phyloP scores from a whole-genome alignment of 2,797 vertebrate genomes.

The Hylomyscus alleni region DNA sequence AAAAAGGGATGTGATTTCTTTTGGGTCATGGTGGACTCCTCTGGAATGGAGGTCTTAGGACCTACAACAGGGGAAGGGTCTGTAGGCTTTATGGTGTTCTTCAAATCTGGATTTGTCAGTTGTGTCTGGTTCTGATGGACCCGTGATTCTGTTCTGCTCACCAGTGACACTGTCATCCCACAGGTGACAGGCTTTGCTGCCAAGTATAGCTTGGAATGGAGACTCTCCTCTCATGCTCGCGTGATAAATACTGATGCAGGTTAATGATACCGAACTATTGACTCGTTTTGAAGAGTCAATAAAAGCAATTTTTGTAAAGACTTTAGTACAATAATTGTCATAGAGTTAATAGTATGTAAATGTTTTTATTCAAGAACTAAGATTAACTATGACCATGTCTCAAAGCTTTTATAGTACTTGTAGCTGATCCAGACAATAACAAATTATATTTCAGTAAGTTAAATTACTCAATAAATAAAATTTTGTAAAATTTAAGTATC shows the following conservation, averaged over 20 bases:
- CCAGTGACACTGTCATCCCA: background rate
- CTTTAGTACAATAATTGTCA: conserved; percentile 43
- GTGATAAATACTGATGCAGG: background rate
- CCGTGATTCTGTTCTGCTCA: background rate
- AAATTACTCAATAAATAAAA: conserved; percentile 15
- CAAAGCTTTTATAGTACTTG: conserved; percentile 6
- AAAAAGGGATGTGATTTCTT: background rate
- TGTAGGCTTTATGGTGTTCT: background rate
- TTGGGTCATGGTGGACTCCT: background rate
- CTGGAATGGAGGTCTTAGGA: background rate
- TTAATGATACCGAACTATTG: background rate
- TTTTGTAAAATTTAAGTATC: conserved; percentile 44
- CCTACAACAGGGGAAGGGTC: background rate
- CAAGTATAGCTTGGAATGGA: background rate
- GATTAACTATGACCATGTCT: conserved; percentile 28
- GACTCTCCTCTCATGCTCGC: background rate
- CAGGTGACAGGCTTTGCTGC: background rate
- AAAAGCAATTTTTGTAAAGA: background rate
- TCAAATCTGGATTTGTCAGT: background rate
- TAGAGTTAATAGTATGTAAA: conserved; percentile 14
- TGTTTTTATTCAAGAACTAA: conserved; percentile 53
- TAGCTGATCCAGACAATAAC: background rate
- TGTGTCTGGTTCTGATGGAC: background rate
- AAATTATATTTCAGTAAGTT: conserved; percentile 45
- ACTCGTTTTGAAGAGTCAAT: background rate